Base-by-base conservation (phyloP, 2,797 vertebrate species). In the Schizopygopsis pylzovi region DNA sequence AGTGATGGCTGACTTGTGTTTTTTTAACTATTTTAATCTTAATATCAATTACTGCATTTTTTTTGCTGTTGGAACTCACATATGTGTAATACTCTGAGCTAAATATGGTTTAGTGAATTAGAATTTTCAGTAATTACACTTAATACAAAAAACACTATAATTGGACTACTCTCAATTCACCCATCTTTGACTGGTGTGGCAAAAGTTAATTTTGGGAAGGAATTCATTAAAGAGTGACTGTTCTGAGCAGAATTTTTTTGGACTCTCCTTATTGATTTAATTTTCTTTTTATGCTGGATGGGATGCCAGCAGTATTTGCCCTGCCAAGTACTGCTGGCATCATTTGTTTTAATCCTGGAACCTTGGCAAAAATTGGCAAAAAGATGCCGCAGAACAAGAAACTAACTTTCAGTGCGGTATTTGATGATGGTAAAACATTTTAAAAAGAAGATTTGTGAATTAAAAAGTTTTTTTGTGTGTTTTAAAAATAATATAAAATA, bases 251-350 rank as follows among this genome's bases (percentile, higher is more conserved):
- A 73, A 6, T 11, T 22, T 47, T 47, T 28, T 25, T 16, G 43
- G 70, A 16, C 70, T 73, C 1, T 10, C n/a, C n/a, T 16, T 72
- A 25, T 4, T 47, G 71, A 49, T 33, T 75, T 49, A 18, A 33
- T 75, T 75, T 75, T 75, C 2, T 18, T 75, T 75, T 33, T 75
- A 75, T 33, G 45, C 49, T 75, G 45, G 25, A 52, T 49, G 4
- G 28, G 4, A 33, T 75, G 25, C 16, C 72, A 20, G 47, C 2
- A 33, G 25, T 78, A 43, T 56, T 59, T 78, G 37, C 37, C 13
- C 54, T 10, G 43, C 12, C 18, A 59, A 78, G 65, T 67, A 37
- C 33, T 37, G 33, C 16, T 37, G 33, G 65, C 65, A 37, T 67
- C 15, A 1, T 18, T 67, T 37, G n/a, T 59, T 54, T 49, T 11